Evolutionary conservation across 2,797 vertebrate species (phyloP).

Genomic region (Pangasius larnaudii): DNA sequence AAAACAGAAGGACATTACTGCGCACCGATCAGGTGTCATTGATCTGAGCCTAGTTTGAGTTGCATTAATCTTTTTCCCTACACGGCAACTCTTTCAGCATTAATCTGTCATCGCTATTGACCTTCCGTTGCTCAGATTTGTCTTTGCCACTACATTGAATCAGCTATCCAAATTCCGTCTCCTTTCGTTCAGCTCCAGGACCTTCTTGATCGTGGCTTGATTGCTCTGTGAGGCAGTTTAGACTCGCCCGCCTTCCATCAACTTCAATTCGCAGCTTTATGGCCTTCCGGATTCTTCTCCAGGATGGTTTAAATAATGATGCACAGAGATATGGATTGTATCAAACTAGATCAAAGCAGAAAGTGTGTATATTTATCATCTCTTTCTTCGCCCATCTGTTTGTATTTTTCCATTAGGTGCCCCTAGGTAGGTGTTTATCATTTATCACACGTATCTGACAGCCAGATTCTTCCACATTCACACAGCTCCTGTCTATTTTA

Average conservation of each 20-base stretch:
- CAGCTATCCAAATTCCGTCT: background rate
- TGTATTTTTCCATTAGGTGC: background rate
- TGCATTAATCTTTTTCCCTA: slow-evolving; percentile 20
- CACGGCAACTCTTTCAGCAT: background rate
- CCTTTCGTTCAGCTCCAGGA: background rate
- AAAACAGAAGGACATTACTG: background rate
- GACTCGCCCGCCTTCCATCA: slow-evolving; percentile 27
- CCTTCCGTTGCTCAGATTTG: background rate
- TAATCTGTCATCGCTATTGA: background rate
- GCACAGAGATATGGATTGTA: background rate
- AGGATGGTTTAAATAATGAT: slow-evolving; percentile 6
- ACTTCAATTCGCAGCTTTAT: slow-evolving; percentile 30
- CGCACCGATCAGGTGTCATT: background rate
- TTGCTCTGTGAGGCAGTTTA: background rate
- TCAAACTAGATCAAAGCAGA: background rate
- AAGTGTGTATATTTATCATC: background rate
- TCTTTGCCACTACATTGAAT: slow-evolving; percentile 6
- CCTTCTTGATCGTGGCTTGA: slow-evolving; percentile 12
- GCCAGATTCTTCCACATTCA: background rate
- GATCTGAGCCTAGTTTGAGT: background rate
- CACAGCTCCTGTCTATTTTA: background rate
- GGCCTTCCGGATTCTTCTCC: background rate
- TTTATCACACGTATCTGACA: background rate
- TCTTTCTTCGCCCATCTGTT: background rate
- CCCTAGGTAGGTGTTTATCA: slow-evolving; percentile 2